Evolutionary conservation across 2,888 invertebrate genomes (phyloP), one percentile per base, ranked within the genome.

Genomic region (Hofmannophila pseudospretella): DNA sequence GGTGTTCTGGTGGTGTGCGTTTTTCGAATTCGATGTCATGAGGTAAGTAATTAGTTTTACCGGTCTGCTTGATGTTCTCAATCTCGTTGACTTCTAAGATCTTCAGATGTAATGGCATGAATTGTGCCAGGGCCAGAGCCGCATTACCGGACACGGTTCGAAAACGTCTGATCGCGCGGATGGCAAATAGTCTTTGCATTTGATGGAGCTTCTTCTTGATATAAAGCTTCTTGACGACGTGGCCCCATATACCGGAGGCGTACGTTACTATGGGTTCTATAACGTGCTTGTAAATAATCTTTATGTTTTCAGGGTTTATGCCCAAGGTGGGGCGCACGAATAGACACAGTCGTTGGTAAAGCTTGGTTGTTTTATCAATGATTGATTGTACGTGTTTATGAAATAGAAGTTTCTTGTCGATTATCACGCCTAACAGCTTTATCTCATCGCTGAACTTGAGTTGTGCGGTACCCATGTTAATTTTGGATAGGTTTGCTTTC

Each of bases 221-320:
- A n/a, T n/a, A n/a, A n/a, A n/a, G n/a, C n/a, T n/a, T n/a, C n/a
- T 47, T 42, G 0, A 20, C 8, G 0, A 32, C 37, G 1, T 25
- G 11, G 0, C 38, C 39, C 49, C 50, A 50, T 0, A 48, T 39
- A 1, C 42, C 29, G 3, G 51, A 31, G 0, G 42, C 51, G 10
- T 51, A 48, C 0, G 38, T 37, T 2, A 49, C 36, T 0, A 45
- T 47, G 2, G 47, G 51, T 32, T 46, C 35, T 2, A 52, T 48
- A 0, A 47, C 47, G 2, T 46, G 45, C 3, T 13, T 7, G 32
- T 46, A 33, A 14, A 49, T 20, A 14, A 22, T 44, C 4, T 2
- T 2, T 1, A 47, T 22, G 7, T 44, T 45, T 8, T 36, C 34
- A 0, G 36, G 13, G 13, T 43, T 32, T 1, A 35, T 9, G 1